phyloP scores from a whole-genome alignment of 64 coral and sea anemone species.

The Porites lutea region DNA sequence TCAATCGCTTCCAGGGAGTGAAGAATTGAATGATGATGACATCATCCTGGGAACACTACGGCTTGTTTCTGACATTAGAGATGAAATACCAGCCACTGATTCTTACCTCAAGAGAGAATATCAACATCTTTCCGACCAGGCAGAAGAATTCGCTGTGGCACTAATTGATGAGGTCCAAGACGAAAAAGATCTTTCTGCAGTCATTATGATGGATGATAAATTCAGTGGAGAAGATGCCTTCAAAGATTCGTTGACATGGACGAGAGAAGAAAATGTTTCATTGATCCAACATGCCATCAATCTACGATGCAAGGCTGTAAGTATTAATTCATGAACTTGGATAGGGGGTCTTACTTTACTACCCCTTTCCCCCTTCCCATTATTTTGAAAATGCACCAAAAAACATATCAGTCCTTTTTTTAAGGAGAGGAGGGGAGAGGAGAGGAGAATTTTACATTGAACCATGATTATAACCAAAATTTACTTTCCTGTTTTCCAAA shows the following conservation, averaged over 20 bases:
- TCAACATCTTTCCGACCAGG: background rate
- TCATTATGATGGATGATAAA: slow-evolving; percentile 10
- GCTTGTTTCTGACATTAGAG: background rate
- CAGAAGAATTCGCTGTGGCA: slow-evolving; percentile 15
- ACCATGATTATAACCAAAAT: too few relatives aligned
- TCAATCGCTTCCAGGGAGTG: background rate
- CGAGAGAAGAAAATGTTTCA: background rate
- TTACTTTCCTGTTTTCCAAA: too few relatives aligned
- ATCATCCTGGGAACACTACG: slow-evolving; percentile 11
- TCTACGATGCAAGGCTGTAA: slow-evolving; percentile 10
- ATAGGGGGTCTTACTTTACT: background rate
- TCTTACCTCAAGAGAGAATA: background rate
- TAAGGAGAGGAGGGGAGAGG: too few relatives aligned
- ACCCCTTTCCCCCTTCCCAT: too few relatives aligned
- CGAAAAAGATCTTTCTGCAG: background rate
- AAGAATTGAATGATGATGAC: background rate
- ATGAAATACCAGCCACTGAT: background rate
- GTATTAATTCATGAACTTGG: background rate
- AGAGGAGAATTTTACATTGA: too few relatives aligned
- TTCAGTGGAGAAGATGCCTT: background rate
- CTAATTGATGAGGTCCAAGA: slow-evolving; percentile 2
- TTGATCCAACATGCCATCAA: slow-evolving; percentile 23
- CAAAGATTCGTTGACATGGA: slow-evolving; percentile 1
- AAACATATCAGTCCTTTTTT: too few relatives aligned
- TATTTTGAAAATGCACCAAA: too few relatives aligned